Percentiles rank a stretch among this genome's conserved stretches.
phyloP scores from a whole-genome alignment of 2,113 vertebrate genomes.

The Pterocles burchelli region DNA sequence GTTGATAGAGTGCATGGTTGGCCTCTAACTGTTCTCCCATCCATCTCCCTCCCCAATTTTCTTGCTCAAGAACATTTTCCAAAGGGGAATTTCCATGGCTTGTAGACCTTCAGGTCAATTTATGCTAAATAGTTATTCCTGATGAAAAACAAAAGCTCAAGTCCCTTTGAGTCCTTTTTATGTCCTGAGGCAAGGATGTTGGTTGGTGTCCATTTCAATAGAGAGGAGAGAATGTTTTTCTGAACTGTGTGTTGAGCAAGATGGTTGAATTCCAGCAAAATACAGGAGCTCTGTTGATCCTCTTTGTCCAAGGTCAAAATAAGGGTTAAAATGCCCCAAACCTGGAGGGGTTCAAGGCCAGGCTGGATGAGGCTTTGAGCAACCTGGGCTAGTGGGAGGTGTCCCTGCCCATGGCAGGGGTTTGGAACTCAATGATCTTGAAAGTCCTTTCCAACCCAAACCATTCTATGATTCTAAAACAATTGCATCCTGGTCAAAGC shows the following conservation, averaged over 20 bases:
- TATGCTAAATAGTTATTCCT: background rate
- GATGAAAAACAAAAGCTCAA: background rate
- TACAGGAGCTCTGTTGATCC: background rate
- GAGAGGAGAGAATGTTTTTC: background rate
- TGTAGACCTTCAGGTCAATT: background rate
- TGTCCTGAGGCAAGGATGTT: background rate
- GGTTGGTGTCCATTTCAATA: rapidly evolving
- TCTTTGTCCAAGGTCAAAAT: background rate
- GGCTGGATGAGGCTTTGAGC: too few relatives aligned
- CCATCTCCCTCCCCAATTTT: slow-evolving; percentile 1
- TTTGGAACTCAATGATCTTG: too few relatives aligned
- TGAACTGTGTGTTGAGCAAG: background rate
- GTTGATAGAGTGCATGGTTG: slow-evolving; percentile 31
- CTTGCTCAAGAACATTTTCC: slow-evolving; percentile 23
- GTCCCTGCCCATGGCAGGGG: too few relatives aligned
- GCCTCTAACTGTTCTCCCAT: slow-evolving; percentile 50
- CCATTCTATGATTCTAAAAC: background rate
- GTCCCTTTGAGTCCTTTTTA: background rate
- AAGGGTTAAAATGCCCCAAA: background rate
- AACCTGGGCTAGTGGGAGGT: too few relatives aligned
- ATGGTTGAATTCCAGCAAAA: background rate
- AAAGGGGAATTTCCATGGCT: background rate
- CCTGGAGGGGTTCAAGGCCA: too few relatives aligned
- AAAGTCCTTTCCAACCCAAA: too few relatives aligned
- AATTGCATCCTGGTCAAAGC: background rate